These are phyloP conservation scores for Spongilla lacustris DNA, from an alignment of 37 sponge, comb jelly and placozoan genomes.

Conservation along the genomic window DNA sequence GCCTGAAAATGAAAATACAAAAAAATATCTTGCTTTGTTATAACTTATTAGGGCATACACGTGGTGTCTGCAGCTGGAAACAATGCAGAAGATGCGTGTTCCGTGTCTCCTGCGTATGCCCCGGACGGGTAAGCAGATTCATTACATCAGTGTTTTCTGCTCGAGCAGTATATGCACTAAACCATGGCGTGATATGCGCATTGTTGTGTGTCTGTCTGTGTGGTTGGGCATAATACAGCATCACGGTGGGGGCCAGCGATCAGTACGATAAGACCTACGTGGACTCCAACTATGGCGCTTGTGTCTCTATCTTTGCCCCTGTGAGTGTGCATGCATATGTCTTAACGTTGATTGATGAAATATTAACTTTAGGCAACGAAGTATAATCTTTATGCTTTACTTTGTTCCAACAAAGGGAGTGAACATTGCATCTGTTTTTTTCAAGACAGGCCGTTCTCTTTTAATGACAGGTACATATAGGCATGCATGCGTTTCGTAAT, in stretches of 20 bases:
- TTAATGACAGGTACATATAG: not conserved
- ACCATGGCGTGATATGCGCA: not conserved
- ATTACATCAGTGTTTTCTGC: not conserved
- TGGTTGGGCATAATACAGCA: not conserved
- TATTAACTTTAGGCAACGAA: not conserved
- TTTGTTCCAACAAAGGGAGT: not conserved
- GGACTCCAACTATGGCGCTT: not conserved
- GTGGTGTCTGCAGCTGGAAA: not conserved
- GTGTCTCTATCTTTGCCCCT: conserved; percentile 1
- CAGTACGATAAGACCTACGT: not conserved
- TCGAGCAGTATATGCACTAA: not conserved
- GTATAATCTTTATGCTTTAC: conserved; percentile 1
- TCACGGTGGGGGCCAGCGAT: not conserved
- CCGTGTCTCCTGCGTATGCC: not conserved
- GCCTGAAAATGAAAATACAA: not conserved
- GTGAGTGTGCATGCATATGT: not conserved
- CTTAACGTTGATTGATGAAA: not conserved
- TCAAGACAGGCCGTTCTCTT: not conserved
- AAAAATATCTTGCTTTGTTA: not conserved
- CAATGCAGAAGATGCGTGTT: not conserved
- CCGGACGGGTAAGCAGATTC: conserved; percentile 1
- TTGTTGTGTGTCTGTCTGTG: not conserved
- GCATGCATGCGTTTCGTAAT: conserved; percentile 1
- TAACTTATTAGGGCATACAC: not conserved
- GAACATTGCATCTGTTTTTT: not conserved